phyloP scores from a whole-genome alignment of 2,113 vertebrate genomes.

The Mus spicilegus region DNA sequence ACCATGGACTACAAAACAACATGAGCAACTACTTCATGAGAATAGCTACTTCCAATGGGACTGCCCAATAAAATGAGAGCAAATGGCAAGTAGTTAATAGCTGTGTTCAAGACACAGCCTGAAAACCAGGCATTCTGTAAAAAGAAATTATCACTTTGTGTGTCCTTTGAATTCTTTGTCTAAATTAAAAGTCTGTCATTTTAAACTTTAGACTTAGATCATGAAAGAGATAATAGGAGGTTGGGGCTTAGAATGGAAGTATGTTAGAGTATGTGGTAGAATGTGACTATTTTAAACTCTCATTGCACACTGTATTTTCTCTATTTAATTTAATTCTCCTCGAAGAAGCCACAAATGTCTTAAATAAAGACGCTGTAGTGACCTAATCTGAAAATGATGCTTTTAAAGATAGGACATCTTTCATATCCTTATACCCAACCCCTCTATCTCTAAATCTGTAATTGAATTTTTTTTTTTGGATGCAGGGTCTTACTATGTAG shows the following conservation, averaged over 20 bases:
- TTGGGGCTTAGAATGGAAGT: background rate
- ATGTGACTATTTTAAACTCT: constrained; percentile 43
- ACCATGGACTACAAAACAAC: constrained; percentile 47
- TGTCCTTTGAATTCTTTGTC: constrained; percentile 42
- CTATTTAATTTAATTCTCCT: constrained; percentile 14
- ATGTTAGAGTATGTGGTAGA: constrained; percentile 12
- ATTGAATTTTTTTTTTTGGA: background rate
- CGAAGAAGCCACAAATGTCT: constrained; percentile 48
- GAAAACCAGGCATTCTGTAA: constrained; percentile 38
- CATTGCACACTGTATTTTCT: constrained; percentile 10
- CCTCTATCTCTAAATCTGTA: constrained; percentile 7
- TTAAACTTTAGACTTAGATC: constrained; percentile 53
- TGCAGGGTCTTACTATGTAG: background rate
- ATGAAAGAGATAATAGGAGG: background rate
- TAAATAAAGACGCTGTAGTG: constrained; percentile 66
- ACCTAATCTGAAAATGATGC: constrained; percentile 27
- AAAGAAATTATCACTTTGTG: constrained; percentile 49
- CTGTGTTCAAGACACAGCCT: constrained; percentile 41
- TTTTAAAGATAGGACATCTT: constrained; percentile 54
- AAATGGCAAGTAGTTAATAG: constrained; percentile 33
- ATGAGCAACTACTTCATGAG: background rate
- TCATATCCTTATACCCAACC: background rate
- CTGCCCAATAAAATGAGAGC: background rate
- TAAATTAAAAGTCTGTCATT: constrained; percentile 50
- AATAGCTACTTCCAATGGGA: background rate